Evolutionary conservation across 2,113 vertebrate genomes (phyloP).

Genomic region (Pithys albifrons): DNA sequence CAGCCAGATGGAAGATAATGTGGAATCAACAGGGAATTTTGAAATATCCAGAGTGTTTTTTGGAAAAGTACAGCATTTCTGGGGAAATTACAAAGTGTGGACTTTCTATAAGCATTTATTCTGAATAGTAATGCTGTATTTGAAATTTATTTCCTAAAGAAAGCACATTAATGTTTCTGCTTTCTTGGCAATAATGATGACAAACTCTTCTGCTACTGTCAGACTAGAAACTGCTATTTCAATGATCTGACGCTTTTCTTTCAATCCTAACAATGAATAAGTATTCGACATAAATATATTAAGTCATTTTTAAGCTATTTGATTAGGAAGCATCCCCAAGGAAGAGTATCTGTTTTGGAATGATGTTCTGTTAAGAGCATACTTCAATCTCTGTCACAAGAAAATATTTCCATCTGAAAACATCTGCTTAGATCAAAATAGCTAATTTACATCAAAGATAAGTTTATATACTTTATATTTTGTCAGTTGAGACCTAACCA

Average conservation of each 20-base stretch:
- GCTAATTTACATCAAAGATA: not conserved
- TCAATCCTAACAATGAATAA: not conserved
- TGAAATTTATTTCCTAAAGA: constrained; percentile 6
- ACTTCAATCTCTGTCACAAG: not conserved
- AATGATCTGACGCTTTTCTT: not conserved
- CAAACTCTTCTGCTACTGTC: not conserved
- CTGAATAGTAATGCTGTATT: not conserved
- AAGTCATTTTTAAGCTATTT: not conserved
- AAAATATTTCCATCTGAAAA: not conserved
- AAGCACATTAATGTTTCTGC: not conserved
- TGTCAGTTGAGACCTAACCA: not conserved
- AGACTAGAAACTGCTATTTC: not conserved
- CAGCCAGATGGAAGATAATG: not conserved
- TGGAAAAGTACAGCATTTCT: not conserved
- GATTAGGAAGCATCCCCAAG: not conserved
- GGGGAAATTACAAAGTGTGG: not conserved
- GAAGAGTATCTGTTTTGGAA: not conserved
- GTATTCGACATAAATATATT: not conserved
- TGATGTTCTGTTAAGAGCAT: not conserved
- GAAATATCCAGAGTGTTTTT: not conserved
- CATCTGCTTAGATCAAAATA: not conserved
- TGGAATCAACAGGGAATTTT: not conserved
- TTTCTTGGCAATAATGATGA: not conserved
- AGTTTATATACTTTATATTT: not conserved
- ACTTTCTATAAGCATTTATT: not conserved